A percentile compares a stretch with the other conserved stretches of the same genome.
phyloP scores from a whole-genome alignment of 1,140 invertebrate species.

The Procambarus clarkii region DNA sequence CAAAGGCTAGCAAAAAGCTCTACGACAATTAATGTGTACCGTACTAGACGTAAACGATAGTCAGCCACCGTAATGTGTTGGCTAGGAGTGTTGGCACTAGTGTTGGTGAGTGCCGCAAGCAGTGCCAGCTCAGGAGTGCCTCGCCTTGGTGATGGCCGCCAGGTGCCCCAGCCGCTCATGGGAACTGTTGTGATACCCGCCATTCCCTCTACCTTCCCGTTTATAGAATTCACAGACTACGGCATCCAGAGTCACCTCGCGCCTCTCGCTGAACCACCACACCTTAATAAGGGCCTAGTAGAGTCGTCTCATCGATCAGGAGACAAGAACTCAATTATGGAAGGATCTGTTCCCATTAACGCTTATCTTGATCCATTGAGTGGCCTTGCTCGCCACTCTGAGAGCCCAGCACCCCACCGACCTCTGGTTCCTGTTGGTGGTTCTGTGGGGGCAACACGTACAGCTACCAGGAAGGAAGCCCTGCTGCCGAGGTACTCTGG shows the following conservation, averaged over 20 bases:
- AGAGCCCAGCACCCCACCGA: background rate
- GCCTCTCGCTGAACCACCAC: background rate
- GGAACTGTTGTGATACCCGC: background rate
- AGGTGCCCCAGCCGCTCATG: constrained; percentile 7
- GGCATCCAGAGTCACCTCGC: constrained; percentile 5
- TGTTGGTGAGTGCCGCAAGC: background rate
- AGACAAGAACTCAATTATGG: background rate
- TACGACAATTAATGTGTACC: too few relatives aligned
- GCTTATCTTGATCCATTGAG: constrained; percentile 8
- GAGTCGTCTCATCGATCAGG: background rate
- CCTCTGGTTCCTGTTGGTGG: background rate
- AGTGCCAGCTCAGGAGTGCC: background rate
- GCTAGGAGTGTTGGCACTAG: background rate
- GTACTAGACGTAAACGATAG: too few relatives aligned
- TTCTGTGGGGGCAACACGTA: background rate
- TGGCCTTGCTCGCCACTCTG: background rate
- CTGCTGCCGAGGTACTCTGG: background rate
- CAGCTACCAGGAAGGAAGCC: background rate
- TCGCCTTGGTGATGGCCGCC: background rate
- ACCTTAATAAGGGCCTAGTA: background rate
- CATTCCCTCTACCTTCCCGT: background rate
- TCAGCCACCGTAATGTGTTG: background rate
- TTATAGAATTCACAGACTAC: constrained; percentile 20
- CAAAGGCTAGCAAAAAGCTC: too few relatives aligned
- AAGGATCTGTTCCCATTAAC: constrained; percentile 20